Base-by-base conservation (phyloP, 2,797 vertebrate species). In the Poeciliopsis gracilis region DNA sequence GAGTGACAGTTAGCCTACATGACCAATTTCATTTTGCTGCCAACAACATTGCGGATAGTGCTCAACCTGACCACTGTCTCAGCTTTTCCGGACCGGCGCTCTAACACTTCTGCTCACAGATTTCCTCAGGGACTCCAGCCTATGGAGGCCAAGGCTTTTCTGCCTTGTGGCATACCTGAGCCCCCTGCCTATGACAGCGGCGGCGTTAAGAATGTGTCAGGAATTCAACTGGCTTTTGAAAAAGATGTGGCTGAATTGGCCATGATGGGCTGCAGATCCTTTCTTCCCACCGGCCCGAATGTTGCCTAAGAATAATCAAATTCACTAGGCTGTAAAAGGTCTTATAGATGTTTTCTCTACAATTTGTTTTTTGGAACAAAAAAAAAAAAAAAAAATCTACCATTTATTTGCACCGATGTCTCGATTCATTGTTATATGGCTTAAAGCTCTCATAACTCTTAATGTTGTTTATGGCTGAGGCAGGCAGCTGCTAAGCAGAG, bases 1-100 rank as follows among this genome's bases (percentile, higher is more conserved):
- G 89, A 90, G 81, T 90, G 91, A 93, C 90, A 88, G 89, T 88
- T 86, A 75, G 89, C 77, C 91, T 78, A 82, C 80, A 69, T 30
- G 80, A 88, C 87, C 90, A 87, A 87, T 92, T 92, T 90, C 78
- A 90, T 92, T 92, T 88, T 77, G 71, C 83, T 83, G 82, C 82
- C 78, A 61, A 61, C 73, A 49, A 69, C 73, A 46, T 86, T 80
- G 82, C 82, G 80, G 85, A 67, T 73, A 69, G 80, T 84, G 80
- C 76, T 90, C 90, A 82, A 83, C 84, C 59, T 84, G 80, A 75
- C 83, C 81, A 89, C 80, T 86, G 89, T 89, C 89, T 91, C 86
- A 84, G 90, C 88, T 90, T 91, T 90, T 90, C 88, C 89, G 78
- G 88, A 79, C 85, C 77, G 79, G 47, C 86, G 84, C 87, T 75